These are phyloP conservation scores for Auanema freiburgensis DNA, from an alignment of 2,888 invertebrate species.

Conservation along the genomic window DNA sequence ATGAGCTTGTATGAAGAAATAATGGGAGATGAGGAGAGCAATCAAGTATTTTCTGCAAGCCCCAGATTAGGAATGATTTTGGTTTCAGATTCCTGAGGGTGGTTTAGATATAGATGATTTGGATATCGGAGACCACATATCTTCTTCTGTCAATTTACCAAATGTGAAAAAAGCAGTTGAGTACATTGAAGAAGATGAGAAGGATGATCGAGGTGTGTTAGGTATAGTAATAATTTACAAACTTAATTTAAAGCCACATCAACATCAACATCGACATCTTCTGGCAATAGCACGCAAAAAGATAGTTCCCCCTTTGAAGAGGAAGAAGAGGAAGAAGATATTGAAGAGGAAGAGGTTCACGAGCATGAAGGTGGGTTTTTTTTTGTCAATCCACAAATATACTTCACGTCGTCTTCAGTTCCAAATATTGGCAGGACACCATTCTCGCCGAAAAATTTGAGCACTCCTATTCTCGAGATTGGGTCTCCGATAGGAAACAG, in stretches of 20 bases:
- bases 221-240: background rate
- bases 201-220: background rate
- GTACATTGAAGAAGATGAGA: background rate
- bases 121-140: conserved; percentile 4
- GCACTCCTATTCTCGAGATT: conserved; percentile 15
- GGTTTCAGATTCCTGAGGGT: background rate
- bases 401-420: conserved; percentile 4
- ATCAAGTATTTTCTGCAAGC: conserved; percentile 31
- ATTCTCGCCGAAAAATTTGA: conserved; percentile 6
- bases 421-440: conserved; percentile 14
- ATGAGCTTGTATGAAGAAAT: conserved; percentile 56
- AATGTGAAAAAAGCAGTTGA: no score
- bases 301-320: conserved; percentile 35
- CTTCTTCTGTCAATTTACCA: background rate
- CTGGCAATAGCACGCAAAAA: conserved; percentile 44
- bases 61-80: background rate
- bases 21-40: conserved; percentile 61
- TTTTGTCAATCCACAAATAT: background rate
- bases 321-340: conserved; percentile 22
- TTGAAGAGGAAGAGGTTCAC: conserved; percentile 6
- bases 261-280: conserved; percentile 35
- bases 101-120: conserved; percentile 1
- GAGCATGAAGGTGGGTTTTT: background rate
- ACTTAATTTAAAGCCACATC: background rate
- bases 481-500: conserved; percentile 40